These are phyloP conservation scores for Dichetophora obliterata DNA, from an alignment of 2,888 invertebrate genomes.

Conservation along the genomic window DNA sequence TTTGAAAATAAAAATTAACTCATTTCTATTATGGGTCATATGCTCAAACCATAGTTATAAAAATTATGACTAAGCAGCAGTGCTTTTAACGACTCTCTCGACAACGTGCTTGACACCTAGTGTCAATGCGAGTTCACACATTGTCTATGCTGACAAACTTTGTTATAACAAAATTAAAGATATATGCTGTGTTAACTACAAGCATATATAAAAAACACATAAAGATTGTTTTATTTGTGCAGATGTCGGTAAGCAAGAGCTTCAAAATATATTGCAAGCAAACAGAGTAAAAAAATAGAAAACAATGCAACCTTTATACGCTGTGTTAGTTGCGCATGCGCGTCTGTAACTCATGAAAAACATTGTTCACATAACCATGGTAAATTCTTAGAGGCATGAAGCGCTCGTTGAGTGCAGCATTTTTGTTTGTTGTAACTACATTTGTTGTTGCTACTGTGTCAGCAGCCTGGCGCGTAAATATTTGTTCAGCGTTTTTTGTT, in stretches of 20 bases:
- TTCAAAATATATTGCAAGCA: background rate
- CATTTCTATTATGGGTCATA: too few relatives aligned
- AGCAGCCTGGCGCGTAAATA: conserved; percentile 16
- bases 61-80: too few relatives aligned
- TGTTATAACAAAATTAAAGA: too few relatives aligned
- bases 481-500: conserved; percentile 1
- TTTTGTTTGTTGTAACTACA: conserved; percentile 10
- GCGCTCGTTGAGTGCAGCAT: conserved; percentile 10
- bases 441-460: conserved; percentile 7
- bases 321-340: conserved; percentile 2
- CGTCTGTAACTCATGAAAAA: background rate
- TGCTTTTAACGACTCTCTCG: too few relatives aligned
- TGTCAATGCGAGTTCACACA: too few relatives aligned
- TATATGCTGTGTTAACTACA: too few relatives aligned
- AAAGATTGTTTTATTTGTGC: background rate
- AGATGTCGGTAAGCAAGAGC: background rate
- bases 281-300: background rate
- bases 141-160: too few relatives aligned
- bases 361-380: conserved; percentile 29
- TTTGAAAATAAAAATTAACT: too few relatives aligned
- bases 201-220: background rate
- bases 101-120: too few relatives aligned
- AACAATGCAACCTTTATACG: background rate
- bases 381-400: background rate
- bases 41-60: too few relatives aligned